Evolutionary conservation across 2,113 vertebrate species (phyloP), one percentile per base, ranked within the genome.

Genomic region (Pristiophorus japonicus): DNA sequence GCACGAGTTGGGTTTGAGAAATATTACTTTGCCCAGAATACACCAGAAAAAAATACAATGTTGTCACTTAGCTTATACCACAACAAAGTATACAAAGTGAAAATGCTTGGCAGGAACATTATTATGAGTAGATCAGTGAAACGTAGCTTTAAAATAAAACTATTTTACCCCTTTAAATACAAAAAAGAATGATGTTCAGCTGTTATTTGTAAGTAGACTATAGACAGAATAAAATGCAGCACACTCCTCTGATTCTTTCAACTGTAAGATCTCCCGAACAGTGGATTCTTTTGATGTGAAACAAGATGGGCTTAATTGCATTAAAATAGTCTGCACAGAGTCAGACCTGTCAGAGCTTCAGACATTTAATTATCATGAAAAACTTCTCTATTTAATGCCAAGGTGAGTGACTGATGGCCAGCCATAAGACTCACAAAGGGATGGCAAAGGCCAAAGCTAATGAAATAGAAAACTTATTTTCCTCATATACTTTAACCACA

Each of bases 361-460:
- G 84, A 22, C 84, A 87, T 47, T 87, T 87, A 87, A 87, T 87
- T 81, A 87, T 87, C 42, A 45, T 87, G 84, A 87, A 18, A 22
- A 18, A 20, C 47, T 88, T 88, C 47, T 55, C 20, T 30, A 88
- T 88, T 88, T 55, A 55, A 55, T 88, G 85, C 22, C 85, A 11
- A 55, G 7, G 11, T 88, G 20, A 88, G 85, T 45, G 84, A 87
- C 27, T 87, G 84, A 45, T 84, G 24, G 22, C 42, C 22, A 1
- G 45, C 16, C 10, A 88, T 55, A 55, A 24, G 47, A 88, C 30
- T 88, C 47, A 22, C 18, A 87, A 24, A 55, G 47, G 27, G 27
- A 27, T 88, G 85, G 84, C 18, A 47, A 85, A 45, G 84, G 38
- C 4, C 70, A 75, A 75, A 75, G 70, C 34, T 75, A 5, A 24